phyloP scores from a whole-genome alignment of 2,888 invertebrate genomes.

The Tineola bisselliella region DNA sequence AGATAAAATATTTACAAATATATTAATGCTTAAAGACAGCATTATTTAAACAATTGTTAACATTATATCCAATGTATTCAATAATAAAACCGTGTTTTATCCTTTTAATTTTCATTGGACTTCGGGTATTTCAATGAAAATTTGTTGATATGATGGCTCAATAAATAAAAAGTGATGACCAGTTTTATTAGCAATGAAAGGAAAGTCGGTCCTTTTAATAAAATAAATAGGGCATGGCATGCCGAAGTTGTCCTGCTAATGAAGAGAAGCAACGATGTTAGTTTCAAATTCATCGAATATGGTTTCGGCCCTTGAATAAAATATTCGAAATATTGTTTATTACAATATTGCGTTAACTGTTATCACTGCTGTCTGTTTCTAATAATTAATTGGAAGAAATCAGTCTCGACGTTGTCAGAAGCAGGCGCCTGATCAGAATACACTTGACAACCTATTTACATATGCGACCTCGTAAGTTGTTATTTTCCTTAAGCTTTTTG shows the following conservation, averaged over 20 bases:
- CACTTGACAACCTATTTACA: not conserved
- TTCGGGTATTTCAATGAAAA: too few species aligned
- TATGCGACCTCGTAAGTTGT: not conserved
- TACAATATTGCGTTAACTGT: slow-evolving; percentile 13
- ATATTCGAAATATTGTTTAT: not conserved
- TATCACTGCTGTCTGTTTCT: slow-evolving; percentile 35
- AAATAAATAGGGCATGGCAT: not conserved
- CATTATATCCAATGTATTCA: too few species aligned
- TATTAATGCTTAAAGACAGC: too few species aligned
- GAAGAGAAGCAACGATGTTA: not conserved
- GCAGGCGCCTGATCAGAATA: not conserved
- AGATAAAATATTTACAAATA: too few species aligned
- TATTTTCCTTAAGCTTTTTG: not conserved
- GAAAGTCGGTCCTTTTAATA: too few species aligned
- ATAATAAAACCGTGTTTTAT: too few species aligned
- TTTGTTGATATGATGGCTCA: too few species aligned
- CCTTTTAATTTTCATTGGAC: too few species aligned
- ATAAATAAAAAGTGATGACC: too few species aligned
- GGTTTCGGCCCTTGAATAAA: not conserved
- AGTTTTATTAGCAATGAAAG: too few species aligned
- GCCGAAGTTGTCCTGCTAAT: not conserved
- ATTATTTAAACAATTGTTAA: too few species aligned
- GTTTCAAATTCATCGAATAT: not conserved
- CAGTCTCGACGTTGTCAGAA: slow-evolving; percentile 41
- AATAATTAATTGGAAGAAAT: slow-evolving; percentile 40